Base-by-base conservation (phyloP, 2,888 invertebrate species). In the Sylvicola cinctus region DNA sequence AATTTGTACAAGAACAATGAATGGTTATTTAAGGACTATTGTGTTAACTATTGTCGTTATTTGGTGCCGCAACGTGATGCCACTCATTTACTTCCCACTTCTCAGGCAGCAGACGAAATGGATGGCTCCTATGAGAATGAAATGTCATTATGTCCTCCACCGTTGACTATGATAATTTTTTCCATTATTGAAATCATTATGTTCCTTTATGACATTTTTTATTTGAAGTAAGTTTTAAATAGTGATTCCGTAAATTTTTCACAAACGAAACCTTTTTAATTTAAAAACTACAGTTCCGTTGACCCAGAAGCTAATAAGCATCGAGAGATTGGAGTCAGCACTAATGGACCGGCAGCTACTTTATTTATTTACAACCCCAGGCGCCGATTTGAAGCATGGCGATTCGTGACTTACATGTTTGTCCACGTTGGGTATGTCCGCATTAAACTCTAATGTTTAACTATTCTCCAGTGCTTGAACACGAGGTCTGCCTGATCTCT, bases 391-490 rank as follows among this genome's bases (percentile, higher is more conserved):
- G 81, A 98, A 60, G 77, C 75, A 1, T 98, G 96, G 96, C 65
- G 96, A 46, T 96, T 76, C 54, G 46, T 91, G 32, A 80, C 85
- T 1, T 98, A 98, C 52, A 93, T 93, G 88, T 76, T 95, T 52
- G 85, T 95, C 16, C 95, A 95, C 57, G 79, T 87, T 40, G 90
- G 90, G 79, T 81, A 53, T 6, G 28, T 7, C 10, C 4, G 11
- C 7, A 25, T 25, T 25, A 11, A 11, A 8, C 7, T 25, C 11
- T 25, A 25, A 25, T 7, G 11, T 25, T n/a, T n/a, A n/a, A n/a
- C n/a, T n/a, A n/a, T n/a, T n/a, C n/a, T n/a, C n/a, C n/a, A n/a
- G n/a, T n/a, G n/a, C n/a, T n/a, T n/a, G n/a, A n/a, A n/a, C n/a
- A n/a, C n/a, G n/a, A n/a, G n/a, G n/a, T n/a, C n/a, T n/a, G n/a